Evolutionary conservation across 2,113 vertebrate genomes (phyloP), one percentile per base, ranked within the genome.

Genomic region (Dasyprocta punctata): DNA sequence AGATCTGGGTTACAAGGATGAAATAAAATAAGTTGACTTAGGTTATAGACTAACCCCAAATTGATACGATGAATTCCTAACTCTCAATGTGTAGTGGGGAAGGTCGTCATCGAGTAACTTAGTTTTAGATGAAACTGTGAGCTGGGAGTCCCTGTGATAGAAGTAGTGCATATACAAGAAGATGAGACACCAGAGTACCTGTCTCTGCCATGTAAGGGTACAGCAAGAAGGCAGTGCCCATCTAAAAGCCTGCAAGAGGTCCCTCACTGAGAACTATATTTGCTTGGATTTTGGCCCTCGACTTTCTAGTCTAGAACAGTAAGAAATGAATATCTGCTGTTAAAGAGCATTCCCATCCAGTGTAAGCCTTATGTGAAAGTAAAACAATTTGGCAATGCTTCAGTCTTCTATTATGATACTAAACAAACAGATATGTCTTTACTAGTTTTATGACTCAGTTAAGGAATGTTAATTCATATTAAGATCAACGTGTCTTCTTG

Each of bases 21-120:
- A 97, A 97, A 97, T 98, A 97, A 93, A 93, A 95, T 97, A 94
- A 98, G 98, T 96, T 77, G 80, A 92, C 30, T 61, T 95, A 69
- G 36, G 8, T 82, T 60, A 26, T 63, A 52, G 0, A 19, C 14
- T 3, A 28, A 3, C 11, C 33, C 38, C 20, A 26, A 78, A 52
- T 26, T 86, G 20, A 86, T 44, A 77, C 20, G 13, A 13, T 49
- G 7, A 77, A 69, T 36, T 49, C 1, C 7, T 78, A 78, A 69
- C 6, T 78, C n/a, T 7, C 10, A 69, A 3, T 78, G 26, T 78
- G 26, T 90, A 14, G 54, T 8, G 13, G 0, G 7, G 85, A 30
- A 52, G 20, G 16, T 1, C 1, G 28, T 85, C 60, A 24, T 22
- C 16, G 41, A 7, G 19, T 89, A 58, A 85, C 41, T 14, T 77